These are phyloP conservation scores for Ophonus ardosiacus DNA, from an alignment of 2,888 invertebrate genomes.

Conservation along the genomic window DNA sequence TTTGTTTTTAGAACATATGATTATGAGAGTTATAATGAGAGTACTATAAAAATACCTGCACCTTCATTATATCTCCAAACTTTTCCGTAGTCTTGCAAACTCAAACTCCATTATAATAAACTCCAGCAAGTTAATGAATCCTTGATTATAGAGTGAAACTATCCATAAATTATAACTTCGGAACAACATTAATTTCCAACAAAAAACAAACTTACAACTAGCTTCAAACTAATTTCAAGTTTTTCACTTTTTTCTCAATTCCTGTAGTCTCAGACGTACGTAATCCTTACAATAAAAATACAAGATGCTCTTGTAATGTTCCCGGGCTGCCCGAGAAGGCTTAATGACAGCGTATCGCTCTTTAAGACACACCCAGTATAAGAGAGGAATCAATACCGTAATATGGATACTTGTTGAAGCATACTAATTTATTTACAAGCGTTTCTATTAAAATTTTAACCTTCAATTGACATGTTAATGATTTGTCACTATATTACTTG, in stretches of 20 bases:
- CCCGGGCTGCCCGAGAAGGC: neutral
- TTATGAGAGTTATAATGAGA: too few relatives aligned
- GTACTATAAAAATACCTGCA: neutral
- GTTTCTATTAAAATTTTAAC: too few relatives aligned
- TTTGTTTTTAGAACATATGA: too few relatives aligned
- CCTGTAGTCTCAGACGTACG: slow-evolving; percentile 3
- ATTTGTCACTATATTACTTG: too few relatives aligned
- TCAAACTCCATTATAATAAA: slow-evolving; percentile 41
- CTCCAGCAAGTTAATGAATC: slow-evolving; percentile 34
- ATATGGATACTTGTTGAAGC: neutral
- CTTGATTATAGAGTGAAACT: slow-evolving; percentile 45
- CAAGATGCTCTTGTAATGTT: slow-evolving; percentile 40
- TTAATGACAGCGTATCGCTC: slow-evolving; percentile 29
- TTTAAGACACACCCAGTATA: slow-evolving; percentile 27
- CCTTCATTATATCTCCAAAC: neutral
- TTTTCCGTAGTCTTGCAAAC: neutral
- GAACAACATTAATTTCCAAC: slow-evolving; percentile 31
- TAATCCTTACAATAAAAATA: slow-evolving; percentile 47
- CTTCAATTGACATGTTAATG: too few relatives aligned
- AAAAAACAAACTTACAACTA: slow-evolving; percentile 32
- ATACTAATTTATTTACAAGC: neutral
- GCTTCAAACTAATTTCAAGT: slow-evolving; percentile 43
- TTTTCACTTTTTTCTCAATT: slow-evolving; percentile 36
- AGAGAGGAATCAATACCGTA: neutral
- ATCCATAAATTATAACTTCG: slow-evolving; percentile 46